Conservation (phyloP, 1,140 invertebrate genomes). For the Drosophila nasuta region DNA sequence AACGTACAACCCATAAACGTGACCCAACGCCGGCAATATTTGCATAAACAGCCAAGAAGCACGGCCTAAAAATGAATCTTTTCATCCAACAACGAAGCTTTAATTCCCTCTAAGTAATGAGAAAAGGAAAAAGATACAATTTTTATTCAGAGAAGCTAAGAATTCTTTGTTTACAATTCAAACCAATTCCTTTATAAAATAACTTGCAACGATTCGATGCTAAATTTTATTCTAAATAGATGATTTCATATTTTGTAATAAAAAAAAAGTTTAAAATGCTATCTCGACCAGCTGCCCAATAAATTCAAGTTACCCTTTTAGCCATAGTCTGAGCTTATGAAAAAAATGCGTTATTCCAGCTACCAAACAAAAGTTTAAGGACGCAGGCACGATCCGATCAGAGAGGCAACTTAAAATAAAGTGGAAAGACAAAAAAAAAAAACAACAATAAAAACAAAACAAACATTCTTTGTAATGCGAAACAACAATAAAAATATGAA, state of each 20-base stretch:
- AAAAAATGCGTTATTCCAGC: slow-evolving; percentile 73
- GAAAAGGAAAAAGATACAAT: too few species aligned
- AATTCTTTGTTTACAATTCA: too few species aligned
- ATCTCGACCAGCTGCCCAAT: not conserved
- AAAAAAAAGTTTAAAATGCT: too few species aligned
- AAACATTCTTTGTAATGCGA: slow-evolving; percentile 75
- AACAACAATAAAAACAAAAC: slow-evolving; percentile 77
- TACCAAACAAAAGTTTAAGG: slow-evolving; percentile 64
- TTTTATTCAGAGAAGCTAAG: too few species aligned
- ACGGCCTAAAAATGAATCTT: slow-evolving; percentile 32
- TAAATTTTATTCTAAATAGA: too few species aligned
- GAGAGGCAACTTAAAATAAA: slow-evolving; percentile 17
- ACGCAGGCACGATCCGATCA: slow-evolving; percentile 74
- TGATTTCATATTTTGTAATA: too few species aligned
- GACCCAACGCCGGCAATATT: slow-evolving; percentile 70
- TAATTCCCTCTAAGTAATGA: slow-evolving; percentile 39
- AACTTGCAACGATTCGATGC: too few species aligned
- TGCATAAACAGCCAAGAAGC: slow-evolving; percentile 54
- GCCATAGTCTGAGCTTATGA: not conserved
- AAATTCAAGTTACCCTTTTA: slow-evolving; percentile 33
- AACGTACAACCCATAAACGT: slow-evolving; percentile 75
- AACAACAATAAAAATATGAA: slow-evolving; percentile 84
- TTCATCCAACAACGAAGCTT: slow-evolving; percentile 16
- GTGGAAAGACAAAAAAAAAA: slow-evolving; percentile 22
- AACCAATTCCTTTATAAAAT: too few species aligned